phyloP scores from a whole-genome alignment of 2,113 vertebrate species.

The Shinisaurus crocodilurus region DNA sequence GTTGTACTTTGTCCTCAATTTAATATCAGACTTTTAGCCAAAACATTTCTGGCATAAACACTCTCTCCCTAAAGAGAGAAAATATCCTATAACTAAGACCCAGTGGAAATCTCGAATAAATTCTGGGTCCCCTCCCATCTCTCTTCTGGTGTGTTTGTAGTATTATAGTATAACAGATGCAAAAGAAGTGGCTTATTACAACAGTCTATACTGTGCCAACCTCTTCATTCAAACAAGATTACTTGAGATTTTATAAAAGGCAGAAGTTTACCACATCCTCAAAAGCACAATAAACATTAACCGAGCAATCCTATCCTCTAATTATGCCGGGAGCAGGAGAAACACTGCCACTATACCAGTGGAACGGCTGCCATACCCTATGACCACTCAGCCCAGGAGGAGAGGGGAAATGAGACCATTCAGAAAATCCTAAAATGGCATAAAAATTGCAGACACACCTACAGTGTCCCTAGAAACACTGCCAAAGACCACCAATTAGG shows the following conservation, averaged over 20 bases:
- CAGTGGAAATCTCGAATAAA: conserved; percentile 33
- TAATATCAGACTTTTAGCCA: conserved; percentile 4
- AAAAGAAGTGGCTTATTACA: not conserved
- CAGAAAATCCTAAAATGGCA: not conserved
- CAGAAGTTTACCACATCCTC: not conserved
- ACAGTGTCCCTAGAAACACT: not conserved
- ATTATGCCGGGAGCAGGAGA: not conserved
- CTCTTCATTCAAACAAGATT: conserved; percentile 10
- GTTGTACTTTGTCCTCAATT: not conserved
- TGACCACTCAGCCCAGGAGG: not conserved
- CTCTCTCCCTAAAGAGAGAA: not conserved
- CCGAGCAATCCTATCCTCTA: not conserved
- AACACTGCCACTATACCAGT: not conserved
- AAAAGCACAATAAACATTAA: conserved; percentile 11
- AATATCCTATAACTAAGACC: not conserved
- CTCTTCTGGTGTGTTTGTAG: conserved; percentile 4
- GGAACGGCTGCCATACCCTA: too few species aligned
- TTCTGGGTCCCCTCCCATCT: conserved; percentile 20
- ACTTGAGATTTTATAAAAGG: conserved; percentile 6
- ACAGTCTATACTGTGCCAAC: not conserved
- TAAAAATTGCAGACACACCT: not conserved
- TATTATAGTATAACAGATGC: not conserved
- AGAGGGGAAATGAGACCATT: not conserved
- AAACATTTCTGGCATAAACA: conserved; percentile 19
- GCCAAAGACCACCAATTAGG: not conserved